A percentile compares a stretch with the other conserved stretches of the same genome.
Conservation (phyloP, 1,140 invertebrate species). For the Sarcophaga bullata region DNA sequence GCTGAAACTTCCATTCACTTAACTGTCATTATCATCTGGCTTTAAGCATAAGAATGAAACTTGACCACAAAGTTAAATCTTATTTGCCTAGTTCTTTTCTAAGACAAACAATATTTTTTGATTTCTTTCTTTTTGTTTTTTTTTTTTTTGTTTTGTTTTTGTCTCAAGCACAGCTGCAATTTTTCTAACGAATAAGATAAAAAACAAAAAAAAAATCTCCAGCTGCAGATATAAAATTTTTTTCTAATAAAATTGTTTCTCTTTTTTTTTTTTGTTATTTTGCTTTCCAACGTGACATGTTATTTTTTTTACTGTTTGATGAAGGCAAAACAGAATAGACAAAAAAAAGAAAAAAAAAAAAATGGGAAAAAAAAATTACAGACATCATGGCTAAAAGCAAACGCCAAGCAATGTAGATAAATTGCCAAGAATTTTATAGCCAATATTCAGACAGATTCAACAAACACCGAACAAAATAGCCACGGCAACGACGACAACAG, state of each 20-base stretch:
- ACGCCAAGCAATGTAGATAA: conserved; percentile 38
- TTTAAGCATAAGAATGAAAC: conserved; percentile 16
- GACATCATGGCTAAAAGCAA: conserved; percentile 41
- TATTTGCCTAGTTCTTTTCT: neutral
- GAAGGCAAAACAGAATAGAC: neutral
- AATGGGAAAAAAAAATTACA: conserved; percentile 29
- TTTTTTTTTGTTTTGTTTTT: conserved; percentile 30
- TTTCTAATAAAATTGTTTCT: neutral
- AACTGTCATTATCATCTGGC: conserved; percentile 13
- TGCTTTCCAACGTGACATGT: conserved; percentile 23
- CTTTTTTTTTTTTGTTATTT: neutral
- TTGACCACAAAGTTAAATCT: conserved; percentile 21
- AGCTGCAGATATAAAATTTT: conserved; percentile 13
- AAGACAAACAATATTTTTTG: conserved; percentile 16
- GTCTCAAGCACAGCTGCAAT: conserved; percentile 9
- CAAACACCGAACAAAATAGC: neutral
- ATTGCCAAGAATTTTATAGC: conserved; percentile 38
- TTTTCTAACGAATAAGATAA: conserved; percentile 32
- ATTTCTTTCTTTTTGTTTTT: neutral
- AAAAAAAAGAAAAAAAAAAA: neutral
- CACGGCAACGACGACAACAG: too few relatives aligned
- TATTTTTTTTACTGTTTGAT: conserved; percentile 14
- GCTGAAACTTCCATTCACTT: conserved; percentile 4
- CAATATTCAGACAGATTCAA: conserved; percentile 36
- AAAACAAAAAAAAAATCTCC: neutral